Percentiles rank a stretch among this genome's conserved stretches.
phyloP scores from a whole-genome alignment of 2,113 vertebrate genomes.

The Cardinalis cardinalis region DNA sequence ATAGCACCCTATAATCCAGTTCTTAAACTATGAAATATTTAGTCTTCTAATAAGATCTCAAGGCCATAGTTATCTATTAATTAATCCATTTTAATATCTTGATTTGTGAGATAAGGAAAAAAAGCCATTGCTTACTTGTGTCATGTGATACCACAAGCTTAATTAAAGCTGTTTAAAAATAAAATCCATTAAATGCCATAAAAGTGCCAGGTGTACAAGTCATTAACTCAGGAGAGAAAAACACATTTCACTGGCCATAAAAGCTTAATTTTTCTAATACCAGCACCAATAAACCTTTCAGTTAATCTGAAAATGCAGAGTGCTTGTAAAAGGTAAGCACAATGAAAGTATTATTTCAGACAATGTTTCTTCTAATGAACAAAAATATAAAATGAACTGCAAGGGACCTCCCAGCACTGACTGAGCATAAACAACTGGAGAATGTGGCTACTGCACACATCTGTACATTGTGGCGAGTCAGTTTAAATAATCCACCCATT shows the following conservation, averaged over 20 bases:
- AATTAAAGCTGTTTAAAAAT: conserved; percentile 24
- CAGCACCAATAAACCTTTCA: not conserved
- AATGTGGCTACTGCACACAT: accelerated
- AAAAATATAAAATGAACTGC: not conserved
- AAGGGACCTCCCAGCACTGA: not conserved
- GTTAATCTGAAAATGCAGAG: conserved; percentile 7
- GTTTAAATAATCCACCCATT: not conserved
- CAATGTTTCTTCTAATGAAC: not conserved
- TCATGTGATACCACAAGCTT: not conserved
- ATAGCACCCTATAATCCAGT: not conserved
- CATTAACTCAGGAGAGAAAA: conserved; percentile 16
- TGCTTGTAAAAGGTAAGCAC: not conserved
- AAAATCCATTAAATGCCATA: not conserved
- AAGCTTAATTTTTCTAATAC: conserved; percentile 1
- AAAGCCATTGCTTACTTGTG: not conserved
- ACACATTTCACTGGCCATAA: conserved; percentile 11
- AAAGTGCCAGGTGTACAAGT: conserved; percentile 14
- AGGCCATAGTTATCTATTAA: not conserved
- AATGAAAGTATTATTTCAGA: not conserved
- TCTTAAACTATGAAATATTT: not conserved
- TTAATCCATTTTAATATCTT: not conserved
- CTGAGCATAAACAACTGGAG: not conserved
- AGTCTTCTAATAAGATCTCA: conserved; percentile 1
- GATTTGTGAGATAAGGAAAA: not conserved
- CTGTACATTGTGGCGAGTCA: not conserved